A percentile compares a stretch with the other conserved stretches of the same genome.
phyloP scores from a whole-genome alignment of 1,140 invertebrate species.

The Drosophila sturtevanti region DNA sequence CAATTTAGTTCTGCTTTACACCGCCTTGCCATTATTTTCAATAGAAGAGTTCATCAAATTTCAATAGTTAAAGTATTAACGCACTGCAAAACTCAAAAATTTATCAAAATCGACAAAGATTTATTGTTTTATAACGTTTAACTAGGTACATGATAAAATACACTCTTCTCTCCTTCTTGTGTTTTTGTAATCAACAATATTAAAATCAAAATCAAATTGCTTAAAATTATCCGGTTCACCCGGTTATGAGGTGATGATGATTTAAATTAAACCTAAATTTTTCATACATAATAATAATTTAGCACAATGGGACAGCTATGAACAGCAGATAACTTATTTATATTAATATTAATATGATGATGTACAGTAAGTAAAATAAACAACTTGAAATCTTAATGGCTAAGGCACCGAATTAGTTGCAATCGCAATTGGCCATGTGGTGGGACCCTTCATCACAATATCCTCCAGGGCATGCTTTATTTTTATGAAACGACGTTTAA shows the following conservation, averaged over 20 bases:
- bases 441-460: conserved; percentile 84
- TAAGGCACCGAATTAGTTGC: conserved; percentile 84
- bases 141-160: conserved; percentile 54
- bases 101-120: conserved; percentile 24
- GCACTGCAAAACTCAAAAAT: not conserved
- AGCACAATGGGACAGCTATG: conserved; percentile 8
- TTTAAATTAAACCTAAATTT: not conserved
- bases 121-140: conserved; percentile 66
- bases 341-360: not conserved
- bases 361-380: not conserved
- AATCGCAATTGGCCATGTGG: conserved; percentile 85
- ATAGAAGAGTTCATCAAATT: no score
- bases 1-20: no score
- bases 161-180: conserved; percentile 26
- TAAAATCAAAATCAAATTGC: conserved; percentile 46
- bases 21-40: no score
- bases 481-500: conserved; percentile 94
- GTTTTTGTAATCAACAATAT: conserved; percentile 50
- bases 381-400: conserved; percentile 16
- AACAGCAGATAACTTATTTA: conserved; percentile 16
- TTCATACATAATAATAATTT: conserved; percentile 9
- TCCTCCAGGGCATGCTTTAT: conserved; percentile 85
- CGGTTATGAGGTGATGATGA: not conserved
- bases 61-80: no score
- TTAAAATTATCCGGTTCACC: not conserved